Evolutionary conservation across 2,113 vertebrate genomes (phyloP), one percentile per base, ranked within the genome.

Genomic region (Crotalus helleri): DNA sequence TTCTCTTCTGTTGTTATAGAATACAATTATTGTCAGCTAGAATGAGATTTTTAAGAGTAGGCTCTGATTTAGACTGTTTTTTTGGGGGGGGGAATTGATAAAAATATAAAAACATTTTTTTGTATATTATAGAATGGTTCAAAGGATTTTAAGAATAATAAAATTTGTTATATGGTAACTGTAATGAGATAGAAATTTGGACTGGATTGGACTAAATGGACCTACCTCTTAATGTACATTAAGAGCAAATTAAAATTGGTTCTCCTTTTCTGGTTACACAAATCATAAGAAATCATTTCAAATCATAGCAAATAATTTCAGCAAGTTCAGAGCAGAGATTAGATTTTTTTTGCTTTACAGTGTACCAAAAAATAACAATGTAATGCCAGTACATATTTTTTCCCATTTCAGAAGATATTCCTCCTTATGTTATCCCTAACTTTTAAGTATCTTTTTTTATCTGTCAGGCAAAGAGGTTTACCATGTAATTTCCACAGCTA

Each of bases 181-280:
- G 93, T 96, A 95, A 95, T 94, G 94, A 87, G 94, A 91, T 90
- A 95, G 93, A 95, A 96, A 96, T 97, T 95, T 96, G 95, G 94
- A 96, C 95, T 95, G 91, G n/a, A 92, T 90, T 94, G 95, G 95
- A 95, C 55, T 93, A 95, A 96, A 90, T 81, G 88, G 93, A 95
- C 94, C 85, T 69, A 94, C 23, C 87, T 33, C 39, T 61, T 85
- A 94, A 26, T 53, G 87, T 94, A 95, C 89, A 92, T 95, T 90
- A 93, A 88, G 92, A 29, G 17, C 58, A 87, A 93, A 91, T 90
- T 91, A 88, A 64, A 92, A 94, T 39, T 11, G 33, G 64, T 93
- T 86, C 91, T 91, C 91, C 85, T 96, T 92, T 91, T 29, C 74
- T 91, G 91, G 74, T 53, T 88, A 92, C 44, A 33, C 92, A 74